Base-by-base conservation (phyloP, 1,140 invertebrate species). In the Drosophila pruinosa region DNA sequence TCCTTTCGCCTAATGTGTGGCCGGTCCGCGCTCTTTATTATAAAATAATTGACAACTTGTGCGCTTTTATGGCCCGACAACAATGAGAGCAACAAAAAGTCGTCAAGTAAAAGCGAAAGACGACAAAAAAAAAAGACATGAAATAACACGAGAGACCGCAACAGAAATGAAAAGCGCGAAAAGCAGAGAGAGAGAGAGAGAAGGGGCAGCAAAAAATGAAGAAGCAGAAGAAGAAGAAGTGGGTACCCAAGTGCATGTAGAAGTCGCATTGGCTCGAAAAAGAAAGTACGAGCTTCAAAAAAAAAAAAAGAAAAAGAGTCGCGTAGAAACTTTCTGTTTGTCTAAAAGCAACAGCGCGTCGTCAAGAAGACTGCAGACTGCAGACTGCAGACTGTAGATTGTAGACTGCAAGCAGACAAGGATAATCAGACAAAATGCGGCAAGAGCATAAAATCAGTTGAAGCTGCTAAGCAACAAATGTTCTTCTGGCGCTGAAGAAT, bases 41-140 rank as follows among this genome's bases (percentile, higher is more conserved):
- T 86, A 83, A 83, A 83, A 76, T 86, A 83, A 83, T 83, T 86
- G 81, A 86, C 72, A 83, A 85, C 75, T 72, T 72, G 61, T 59
- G 63, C 31, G 63, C 69, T 61, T 75, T 65, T 61, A 73, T 61
- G 65, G 64, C 24, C 28, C 63, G 58, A 68, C 74, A 74, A 80
- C 63, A 69, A 80, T 71, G 52, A 71, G 68, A 86, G 15, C 47
- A 69, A 58, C 43, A 38, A 71, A 57, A 56, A 61, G 41, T 61
- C 56, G 61, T 75, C 77, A 76, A 62, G 68, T 62, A 67, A 80
- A 80, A 75, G 65, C 57, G 54, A 67, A 67, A 43, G 28, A 31
- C 21, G 8, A 52, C 24, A 54, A 56, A 70, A 63, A 61, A 74
- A 68, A 54, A 56, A 70, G 58, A 61, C 70, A 68, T 48, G 52